These are phyloP conservation scores for Melipona beecheii DNA, from an alignment of 2,888 invertebrate species.

Conservation along the genomic window DNA sequence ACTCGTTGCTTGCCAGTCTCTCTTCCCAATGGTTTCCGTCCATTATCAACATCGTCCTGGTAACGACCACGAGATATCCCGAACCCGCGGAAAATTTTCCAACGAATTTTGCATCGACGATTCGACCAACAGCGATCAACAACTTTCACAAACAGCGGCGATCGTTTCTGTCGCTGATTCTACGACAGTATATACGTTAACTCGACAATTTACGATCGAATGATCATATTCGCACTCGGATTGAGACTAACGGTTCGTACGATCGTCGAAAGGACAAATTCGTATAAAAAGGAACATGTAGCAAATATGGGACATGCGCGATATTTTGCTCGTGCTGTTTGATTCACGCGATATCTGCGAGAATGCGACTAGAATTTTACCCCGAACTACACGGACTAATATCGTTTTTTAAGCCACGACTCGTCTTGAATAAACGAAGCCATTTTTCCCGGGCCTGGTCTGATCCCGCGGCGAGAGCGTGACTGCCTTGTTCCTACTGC, in stretches of 20 bases:
- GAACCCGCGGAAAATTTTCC: conserved; percentile 47
- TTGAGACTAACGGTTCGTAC: background rate
- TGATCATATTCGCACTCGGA: background rate
- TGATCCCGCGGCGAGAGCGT: conserved; percentile 7
- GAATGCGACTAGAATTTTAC: background rate
- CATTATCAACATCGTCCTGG: conserved; percentile 57
- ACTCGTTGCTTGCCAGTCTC: conserved; percentile 27
- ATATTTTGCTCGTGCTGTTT: background rate
- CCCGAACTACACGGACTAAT: background rate
- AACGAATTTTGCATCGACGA: conserved; percentile 25
- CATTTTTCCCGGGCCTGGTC: conserved; percentile 32
- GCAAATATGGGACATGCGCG: background rate
- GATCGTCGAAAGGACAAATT: background rate
- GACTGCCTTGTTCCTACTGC: background rate
- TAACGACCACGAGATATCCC: conserved; percentile 51
- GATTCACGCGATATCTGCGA: background rate
- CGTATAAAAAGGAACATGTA: background rate
- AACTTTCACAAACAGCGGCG: background rate
- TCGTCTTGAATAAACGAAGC: conserved; percentile 7
- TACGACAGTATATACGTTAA: conserved; percentile 5
- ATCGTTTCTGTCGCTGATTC: conserved; percentile 14
- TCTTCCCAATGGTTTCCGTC: conserved; percentile 45
- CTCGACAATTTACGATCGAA: conserved; percentile 5
- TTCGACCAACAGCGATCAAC: conserved; percentile 27
- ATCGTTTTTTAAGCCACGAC: conserved; percentile 13